Evolutionary conservation across 1,140 invertebrate genomes (phyloP), one percentile per base, ranked within the genome.

Genomic region (Drosophila ohnishii): DNA sequence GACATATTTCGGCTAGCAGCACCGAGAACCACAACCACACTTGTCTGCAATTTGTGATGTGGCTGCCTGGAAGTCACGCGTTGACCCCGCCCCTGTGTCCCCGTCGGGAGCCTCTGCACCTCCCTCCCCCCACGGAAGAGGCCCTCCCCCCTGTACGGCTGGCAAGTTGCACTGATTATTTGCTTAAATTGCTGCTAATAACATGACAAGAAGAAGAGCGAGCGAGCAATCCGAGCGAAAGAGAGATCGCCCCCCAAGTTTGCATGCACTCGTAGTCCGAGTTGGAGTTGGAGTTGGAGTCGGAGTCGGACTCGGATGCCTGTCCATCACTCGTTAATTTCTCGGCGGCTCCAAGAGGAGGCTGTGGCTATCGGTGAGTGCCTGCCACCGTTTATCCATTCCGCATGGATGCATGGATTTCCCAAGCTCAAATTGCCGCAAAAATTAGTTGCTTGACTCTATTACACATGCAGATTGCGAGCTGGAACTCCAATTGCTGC

Each of bases 161-260:
- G 73, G 81, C 75, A 82, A 84, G 84, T 75, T 88, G 80, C 75
- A 78, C 70, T 89, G 89, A 87, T 90, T 91, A 91, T 91, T 91
- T 91, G 90, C 89, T 90, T 90, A 91, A 91, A 91, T 91, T 91
- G 90, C 90, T 91, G 90, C 89, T 91, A 91, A 91, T 91, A 91
- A 91, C 90, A 91, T 91, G 90, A 91, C 90, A 78, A 90, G 89
- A 77, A 37, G 78, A 59, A 83, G 65, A 72, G 48, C 42, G 64
- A 66, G 66, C 69, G 48, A 74, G 34, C 11, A 30, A 35, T 42
- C 40, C 50, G 40, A 42, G 44, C 19, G 28, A 51, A 65, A 74
- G 40, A 62, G 71, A 74, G 75, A 44, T 65, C 39, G 63, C 59
- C 75, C 65, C 71, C 64, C 83, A 74, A 37, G 75, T 83, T 83